Conservation (phyloP, 2,113 vertebrate genomes). For the Lasiurus borealis region DNA sequence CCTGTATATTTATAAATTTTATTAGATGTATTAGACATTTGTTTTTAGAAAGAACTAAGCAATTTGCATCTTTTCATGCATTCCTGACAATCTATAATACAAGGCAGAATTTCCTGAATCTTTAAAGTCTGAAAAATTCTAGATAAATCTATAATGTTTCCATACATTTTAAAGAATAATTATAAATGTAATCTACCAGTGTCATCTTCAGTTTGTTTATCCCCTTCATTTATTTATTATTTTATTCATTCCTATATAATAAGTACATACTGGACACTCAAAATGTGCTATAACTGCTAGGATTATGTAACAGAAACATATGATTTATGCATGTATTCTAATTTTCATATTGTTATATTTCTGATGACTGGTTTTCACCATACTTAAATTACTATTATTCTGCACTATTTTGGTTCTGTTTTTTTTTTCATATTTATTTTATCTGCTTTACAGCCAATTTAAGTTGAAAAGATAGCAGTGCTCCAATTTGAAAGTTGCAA, state of each 20-base stretch:
- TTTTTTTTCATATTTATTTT: background rate
- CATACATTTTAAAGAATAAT: background rate
- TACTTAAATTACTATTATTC: background rate
- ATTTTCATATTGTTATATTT: background rate
- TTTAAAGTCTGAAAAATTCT: conserved; percentile 22
- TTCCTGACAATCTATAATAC: background rate
- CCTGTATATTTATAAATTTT: background rate
- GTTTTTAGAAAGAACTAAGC: conserved; percentile 9
- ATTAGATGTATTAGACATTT: background rate
- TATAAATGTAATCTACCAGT: background rate
- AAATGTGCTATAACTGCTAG: background rate
- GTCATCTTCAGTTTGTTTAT: background rate
- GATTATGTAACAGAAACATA: background rate
- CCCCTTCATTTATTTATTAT: background rate
- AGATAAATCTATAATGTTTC: background rate
- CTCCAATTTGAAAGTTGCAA: background rate
- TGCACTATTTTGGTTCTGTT: background rate
- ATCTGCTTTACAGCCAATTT: background rate
- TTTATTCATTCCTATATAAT: background rate
- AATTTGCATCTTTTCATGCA: background rate
- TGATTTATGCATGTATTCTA: background rate
- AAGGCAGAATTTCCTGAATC: background rate
- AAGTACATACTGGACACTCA: background rate
- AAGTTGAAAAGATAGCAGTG: background rate
- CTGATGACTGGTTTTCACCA: background rate